phyloP scores from a whole-genome alignment of 2,113 vertebrate species.

The Mystacornis crossleyi region DNA sequence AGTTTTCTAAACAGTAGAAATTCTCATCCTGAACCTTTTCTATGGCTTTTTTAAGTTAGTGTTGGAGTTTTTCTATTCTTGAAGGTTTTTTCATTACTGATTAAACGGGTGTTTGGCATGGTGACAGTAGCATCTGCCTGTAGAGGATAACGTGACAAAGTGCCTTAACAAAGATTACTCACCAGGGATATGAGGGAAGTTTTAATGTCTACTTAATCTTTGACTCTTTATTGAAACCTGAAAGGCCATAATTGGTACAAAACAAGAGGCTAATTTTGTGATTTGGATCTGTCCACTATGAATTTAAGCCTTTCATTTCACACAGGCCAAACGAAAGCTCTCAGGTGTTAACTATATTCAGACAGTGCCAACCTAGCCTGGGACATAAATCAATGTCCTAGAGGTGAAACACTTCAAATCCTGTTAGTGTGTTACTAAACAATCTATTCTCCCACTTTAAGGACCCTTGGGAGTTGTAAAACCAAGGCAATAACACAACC shows the following conservation, averaged over 20 bases:
- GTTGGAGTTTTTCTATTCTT: neutral
- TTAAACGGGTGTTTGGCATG: neutral
- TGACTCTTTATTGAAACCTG: neutral
- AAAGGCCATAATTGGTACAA: neutral
- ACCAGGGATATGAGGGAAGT: neutral
- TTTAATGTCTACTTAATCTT: neutral
- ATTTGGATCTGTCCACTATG: neutral
- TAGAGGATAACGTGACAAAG: neutral
- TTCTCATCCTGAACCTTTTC: neutral
- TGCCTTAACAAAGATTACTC: neutral
- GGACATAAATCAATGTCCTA: neutral
- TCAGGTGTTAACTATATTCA: neutral
- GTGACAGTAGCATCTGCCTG: neutral
- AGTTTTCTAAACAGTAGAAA: neutral
- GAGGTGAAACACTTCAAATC: constrained; percentile 12
- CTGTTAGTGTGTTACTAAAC: neutral
- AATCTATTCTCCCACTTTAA: neutral
- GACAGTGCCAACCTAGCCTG: neutral
- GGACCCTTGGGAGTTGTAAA: constrained; percentile 7
- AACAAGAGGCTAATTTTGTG: neutral
- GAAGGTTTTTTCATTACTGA: neutral
- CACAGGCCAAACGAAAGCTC: neutral
- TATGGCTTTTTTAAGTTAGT: neutral
- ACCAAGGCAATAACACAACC: neutral
- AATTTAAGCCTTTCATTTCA: neutral